Base-by-base conservation (phyloP, 2,888 invertebrate genomes). In the Drosophila ustulata region DNA sequence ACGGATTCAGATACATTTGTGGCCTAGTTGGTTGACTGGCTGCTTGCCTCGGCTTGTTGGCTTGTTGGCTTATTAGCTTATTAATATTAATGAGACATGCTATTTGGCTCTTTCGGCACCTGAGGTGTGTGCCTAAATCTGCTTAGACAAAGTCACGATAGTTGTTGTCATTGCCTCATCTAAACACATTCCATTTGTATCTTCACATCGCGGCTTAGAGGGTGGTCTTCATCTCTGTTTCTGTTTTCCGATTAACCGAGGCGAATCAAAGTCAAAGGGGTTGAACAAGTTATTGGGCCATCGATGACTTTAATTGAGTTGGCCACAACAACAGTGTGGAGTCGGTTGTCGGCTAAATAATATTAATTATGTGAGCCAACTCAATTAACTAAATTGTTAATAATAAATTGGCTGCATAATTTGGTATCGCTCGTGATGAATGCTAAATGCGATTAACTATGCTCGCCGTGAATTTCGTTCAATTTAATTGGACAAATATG, bases 51-150 rank as follows among this genome's bases (percentile, higher is more conserved):
- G 18, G 49, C 43, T 43, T 18, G 63, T 47, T 52, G 39, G 63
- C 66, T 73, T 71, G 57, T 59, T 63, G 56, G 37, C 62, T 68
- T 56, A 57, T 57, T 68, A 50, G 68, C 73, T 71, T 78, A 86
- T 83, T 88, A 88, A 83, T 83, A 83, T 83, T 83, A 88, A 83
- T 83, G 83, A 86, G 83, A 64, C 70, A 66, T 65, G 70, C 79
- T 68, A 59, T 66, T 55, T 46, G 61, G 32, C 59, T 53, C 75
- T 62, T 70, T 86, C 71, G 83, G 71, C 82, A 82, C 81, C 84
- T 78, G 72, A 88, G 80, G 86, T 88, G 88, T 86, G 71, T 66
- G 83, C 50, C 58, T 52, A 79, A 64, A 72, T 76, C 58, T 66
- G 37, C 43, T 57, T 65, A 66, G 57, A 62, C 66, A 51, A 53